Evolutionary conservation across 2,888 invertebrate species (phyloP).

Genomic region (Hipparchia semele): DNA sequence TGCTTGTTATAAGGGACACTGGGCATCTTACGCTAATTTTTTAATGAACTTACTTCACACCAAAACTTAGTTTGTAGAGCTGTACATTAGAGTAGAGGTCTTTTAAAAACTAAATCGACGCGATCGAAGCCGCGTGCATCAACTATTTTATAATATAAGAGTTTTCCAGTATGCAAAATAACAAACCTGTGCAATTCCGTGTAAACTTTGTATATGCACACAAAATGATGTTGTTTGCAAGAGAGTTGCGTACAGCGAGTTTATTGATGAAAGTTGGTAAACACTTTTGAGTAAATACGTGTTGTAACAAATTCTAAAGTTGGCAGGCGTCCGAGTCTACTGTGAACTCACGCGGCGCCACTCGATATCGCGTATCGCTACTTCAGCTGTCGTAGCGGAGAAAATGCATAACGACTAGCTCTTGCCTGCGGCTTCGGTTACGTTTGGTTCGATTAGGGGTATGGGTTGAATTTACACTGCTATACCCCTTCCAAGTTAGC

Average conservation of each 20-base stretch:
- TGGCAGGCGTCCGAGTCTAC: slow-evolving; percentile 57
- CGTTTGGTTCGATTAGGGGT: too few relatives aligned
- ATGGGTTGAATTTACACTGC: too few relatives aligned
- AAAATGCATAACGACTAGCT: not conserved
- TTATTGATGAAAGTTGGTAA: slow-evolving; percentile 33
- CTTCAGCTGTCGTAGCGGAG: slow-evolving; percentile 11
- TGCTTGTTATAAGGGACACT: not conserved
- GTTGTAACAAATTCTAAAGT: slow-evolving; percentile 55
- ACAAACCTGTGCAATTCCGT: slow-evolving; percentile 6
- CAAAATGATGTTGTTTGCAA: slow-evolving; percentile 27
- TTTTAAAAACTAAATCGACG: too few relatives aligned
- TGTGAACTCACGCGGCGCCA: slow-evolving; percentile 44
- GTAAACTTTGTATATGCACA: slow-evolving; percentile 25
- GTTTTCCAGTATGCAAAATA: not conserved
- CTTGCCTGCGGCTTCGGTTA: too few relatives aligned
- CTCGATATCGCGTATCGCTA: slow-evolving; percentile 41
- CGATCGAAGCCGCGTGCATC: too few relatives aligned
- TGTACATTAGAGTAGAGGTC: not conserved
- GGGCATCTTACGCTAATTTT: slow-evolving; percentile 12
- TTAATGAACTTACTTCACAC: not conserved
- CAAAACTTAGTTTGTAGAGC: slow-evolving; percentile 8
- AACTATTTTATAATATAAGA: too few relatives aligned
- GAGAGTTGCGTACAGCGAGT: slow-evolving; percentile 11
- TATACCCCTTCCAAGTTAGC: too few relatives aligned
- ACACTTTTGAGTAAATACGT: slow-evolving; percentile 44